phyloP scores from a whole-genome alignment of 2,797 vertebrate genomes.

The Coluber constrictor region DNA sequence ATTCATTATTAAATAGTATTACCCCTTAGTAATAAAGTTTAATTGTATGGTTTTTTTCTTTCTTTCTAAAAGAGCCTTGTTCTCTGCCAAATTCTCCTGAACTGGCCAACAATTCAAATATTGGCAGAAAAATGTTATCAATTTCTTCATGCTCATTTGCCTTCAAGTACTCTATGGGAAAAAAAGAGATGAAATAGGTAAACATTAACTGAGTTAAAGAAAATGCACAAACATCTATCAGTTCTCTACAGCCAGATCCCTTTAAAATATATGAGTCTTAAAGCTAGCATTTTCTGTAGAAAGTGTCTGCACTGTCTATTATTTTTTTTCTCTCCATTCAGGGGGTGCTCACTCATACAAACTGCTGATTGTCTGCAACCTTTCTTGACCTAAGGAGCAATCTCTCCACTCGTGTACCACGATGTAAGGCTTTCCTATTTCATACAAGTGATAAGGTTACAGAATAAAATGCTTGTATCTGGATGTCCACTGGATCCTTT shows the following conservation, averaged over 20 bases:
- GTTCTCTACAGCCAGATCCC: not conserved
- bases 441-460: not conserved
- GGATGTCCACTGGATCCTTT: not conserved
- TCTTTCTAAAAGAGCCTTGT: conserved; percentile 33
- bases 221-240: not conserved
- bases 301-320: not conserved
- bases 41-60: conserved; percentile 35
- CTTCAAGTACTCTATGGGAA: not conserved
- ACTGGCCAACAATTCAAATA: conserved; percentile 10
- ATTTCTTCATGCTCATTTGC: conserved; percentile 13
- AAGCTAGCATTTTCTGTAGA: conserved; percentile 6
- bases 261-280: not conserved
- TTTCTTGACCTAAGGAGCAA: conserved; percentile 28
- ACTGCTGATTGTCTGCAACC: conserved; percentile 23
- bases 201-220: conserved; percentile 15
- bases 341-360: conserved; percentile 24
- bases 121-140: conserved; percentile 3
- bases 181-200: conserved; percentile 16
- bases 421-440: conserved; percentile 7
- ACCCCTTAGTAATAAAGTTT: conserved; percentile 22
- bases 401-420: not conserved
- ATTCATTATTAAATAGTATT: conserved; percentile 20
- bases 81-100: conserved; percentile 29
- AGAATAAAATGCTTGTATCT: not conserved
- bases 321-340: not conserved